Evolutionary conservation across 2,113 vertebrate species (phyloP).

Genomic region (Sisor rabdophorus): DNA sequence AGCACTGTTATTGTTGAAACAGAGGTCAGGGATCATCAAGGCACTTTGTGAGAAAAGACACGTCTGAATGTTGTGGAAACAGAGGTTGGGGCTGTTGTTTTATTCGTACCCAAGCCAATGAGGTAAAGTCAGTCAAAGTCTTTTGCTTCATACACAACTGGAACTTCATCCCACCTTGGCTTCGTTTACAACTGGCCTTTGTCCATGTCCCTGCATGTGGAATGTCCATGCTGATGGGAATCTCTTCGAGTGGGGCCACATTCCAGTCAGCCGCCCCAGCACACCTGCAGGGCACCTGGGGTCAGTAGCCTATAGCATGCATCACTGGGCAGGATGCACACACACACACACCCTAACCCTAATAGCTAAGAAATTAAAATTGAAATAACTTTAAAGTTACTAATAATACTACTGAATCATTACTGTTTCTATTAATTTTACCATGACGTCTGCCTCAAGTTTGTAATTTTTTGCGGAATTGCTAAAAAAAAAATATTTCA

Average conservation of each 20-base stretch:
- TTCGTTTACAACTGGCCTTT: conserved; percentile 42
- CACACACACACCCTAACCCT: not conserved
- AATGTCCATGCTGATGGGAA: conserved; percentile 68
- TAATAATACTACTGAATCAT: conserved; percentile 7
- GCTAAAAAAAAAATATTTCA: not conserved
- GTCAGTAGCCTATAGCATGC: conserved; percentile 53
- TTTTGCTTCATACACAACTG: not conserved
- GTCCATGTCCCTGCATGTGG: conserved; percentile 48
- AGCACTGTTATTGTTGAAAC: not conserved
- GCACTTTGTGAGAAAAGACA: conserved; percentile 32
- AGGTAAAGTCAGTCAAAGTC: conserved; percentile 45
- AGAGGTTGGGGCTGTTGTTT: conserved; percentile 5
- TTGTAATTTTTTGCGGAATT: not conserved
- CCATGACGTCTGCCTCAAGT: not conserved
- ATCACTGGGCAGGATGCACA: conserved; percentile 38
- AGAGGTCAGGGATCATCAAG: conserved; percentile 19
- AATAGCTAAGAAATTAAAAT: not conserved
- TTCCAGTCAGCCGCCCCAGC: conserved; percentile 59
- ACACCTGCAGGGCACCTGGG: conserved; percentile 75
- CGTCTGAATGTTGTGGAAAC: conserved; percentile 48
- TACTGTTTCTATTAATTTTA: not conserved
- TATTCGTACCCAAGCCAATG: conserved; percentile 24
- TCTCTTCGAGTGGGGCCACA: conserved; percentile 59
- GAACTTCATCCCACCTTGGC: conserved; percentile 3
- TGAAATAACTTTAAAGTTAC: not conserved